phyloP scores from a whole-genome alignment of 2,113 vertebrate genomes.

The Myotis brandtii region DNA sequence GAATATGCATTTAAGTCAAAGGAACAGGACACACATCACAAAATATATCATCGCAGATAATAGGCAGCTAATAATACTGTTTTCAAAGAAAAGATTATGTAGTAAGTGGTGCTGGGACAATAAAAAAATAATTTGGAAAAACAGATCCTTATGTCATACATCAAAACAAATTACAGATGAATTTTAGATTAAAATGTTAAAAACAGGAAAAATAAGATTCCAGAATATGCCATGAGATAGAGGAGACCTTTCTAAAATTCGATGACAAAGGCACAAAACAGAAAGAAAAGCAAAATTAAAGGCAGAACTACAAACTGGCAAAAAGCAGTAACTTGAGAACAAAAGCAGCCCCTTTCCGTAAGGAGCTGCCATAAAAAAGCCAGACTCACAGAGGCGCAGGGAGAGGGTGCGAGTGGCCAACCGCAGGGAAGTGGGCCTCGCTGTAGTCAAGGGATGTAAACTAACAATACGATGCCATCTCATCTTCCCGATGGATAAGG shows the following conservation, averaged over 20 bases:
- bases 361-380: neutral
- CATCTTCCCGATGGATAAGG: neutral
- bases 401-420: neutral
- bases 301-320: neutral
- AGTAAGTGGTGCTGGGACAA: neutral
- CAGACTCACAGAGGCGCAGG: neutral
- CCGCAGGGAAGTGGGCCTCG: fast-evolving
- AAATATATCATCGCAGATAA: neutral
- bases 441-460: neutral
- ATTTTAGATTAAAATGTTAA: conserved; percentile 20
- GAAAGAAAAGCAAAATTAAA: neutral
- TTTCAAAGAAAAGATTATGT: neutral
- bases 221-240: neutral
- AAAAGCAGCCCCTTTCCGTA: neutral
- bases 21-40: neutral
- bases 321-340: too few species aligned
- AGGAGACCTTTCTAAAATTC: neutral
- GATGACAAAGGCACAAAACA: neutral
- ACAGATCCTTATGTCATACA: neutral
- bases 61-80: neutral
- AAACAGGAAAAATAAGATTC: neutral
- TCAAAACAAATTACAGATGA: neutral
- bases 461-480: neutral
- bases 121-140: conserved; percentile 10
- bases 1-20: neutral